Evolutionary conservation across 1,140 invertebrate species (phyloP), one percentile per base, ranked within the genome.

Genomic region (Aphelenchoides avenae): DNA sequence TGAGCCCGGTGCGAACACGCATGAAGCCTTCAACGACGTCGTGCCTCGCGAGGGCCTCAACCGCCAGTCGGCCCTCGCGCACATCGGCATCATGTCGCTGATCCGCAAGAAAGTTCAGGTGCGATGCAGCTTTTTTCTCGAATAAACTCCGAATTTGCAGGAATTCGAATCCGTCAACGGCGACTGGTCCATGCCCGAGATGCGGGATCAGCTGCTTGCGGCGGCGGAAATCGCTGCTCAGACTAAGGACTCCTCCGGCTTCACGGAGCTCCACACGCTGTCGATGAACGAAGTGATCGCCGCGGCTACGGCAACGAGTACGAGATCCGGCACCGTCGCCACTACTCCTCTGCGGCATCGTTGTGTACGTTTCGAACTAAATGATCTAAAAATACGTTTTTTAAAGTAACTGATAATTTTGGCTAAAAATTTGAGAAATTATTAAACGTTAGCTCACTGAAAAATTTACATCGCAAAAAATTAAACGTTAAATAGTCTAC

Each of bases 271-370:
- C 0, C 95, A 98, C 78, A 95, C 93, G 0, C 78, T 98, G 20
- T 98, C 94, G 94, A 80, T 92, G 53, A 98, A 98, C 79, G 94
- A 99, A 75, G 87, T 92, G 69, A 92, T 90, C 7, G 87, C 89
- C 0, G 36, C 52, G 7, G 87, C 89, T 33, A 89, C 1, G 89
- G 89, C 13, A 81, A 90, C 5, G 92, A 96, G 79, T 92, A 90
- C 70, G 91, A 95, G 81, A 94, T 95, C 50, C 94, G 91, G 91
- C 90, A 95, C 78, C 83, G 91, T 59, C 76, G 92, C 49, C 94
- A 99, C 78, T 94, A 99, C 80, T 98, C 96, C 78, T 99, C 94
- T 94, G 91, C 44, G 94, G 94, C 27, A 95, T 99, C 67, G 91
- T 96, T 0, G 79, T 39, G 37, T 39, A 39, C 3, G 37, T 39